Evolutionary conservation across 2,113 vertebrate species (phyloP), one percentile per base, ranked within the genome.

Genomic region (Oryzias curvinotus): DNA sequence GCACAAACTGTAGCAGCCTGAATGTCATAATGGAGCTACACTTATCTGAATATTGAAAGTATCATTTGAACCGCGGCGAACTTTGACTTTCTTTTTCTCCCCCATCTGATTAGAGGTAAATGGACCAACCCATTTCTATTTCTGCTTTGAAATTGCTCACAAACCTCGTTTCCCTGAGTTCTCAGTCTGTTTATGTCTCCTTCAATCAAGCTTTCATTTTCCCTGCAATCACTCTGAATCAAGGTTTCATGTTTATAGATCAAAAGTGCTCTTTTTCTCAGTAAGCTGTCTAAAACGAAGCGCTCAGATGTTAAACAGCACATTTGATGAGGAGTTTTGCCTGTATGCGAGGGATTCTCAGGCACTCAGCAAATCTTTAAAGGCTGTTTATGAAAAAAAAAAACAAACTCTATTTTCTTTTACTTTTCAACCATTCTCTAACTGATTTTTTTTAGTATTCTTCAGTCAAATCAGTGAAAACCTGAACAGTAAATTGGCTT

Each of bases 331-430:
- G 58, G 30, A 46, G 51, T 73, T 80, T 78, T 71, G 64, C 61
- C 43, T 28, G 25, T 58, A 21, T 65, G 50, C 41, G 61, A n/a
- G 57, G 69, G 55, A 62, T 62, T 63, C 52, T 63, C 45, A 15
- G 36, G 43, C 52, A 81, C 68, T 83, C 70, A 67, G 62, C 63
- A 65, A 75, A 51, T 77, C 72, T 75, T 83, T 30, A 21, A 70
- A 83, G 75, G 66, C 44, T 5, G 56, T 36, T 75, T 77, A 58
- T 61, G 55, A 64, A 76, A 10, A 10, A 10, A 36, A 73, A 82
- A 55, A 8, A 13, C 50, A 62, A 69, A 81, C 50, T 67, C 47
- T 5, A 21, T 53, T 42, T 7, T 18, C 62, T 79, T 49, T 16
- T 5, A 13, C 60, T 75, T 80, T 62, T 56, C 43, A 48, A 47